phyloP scores from a whole-genome alignment of 2,797 vertebrate genomes.

The Arrhamphus sclerolepis region DNA sequence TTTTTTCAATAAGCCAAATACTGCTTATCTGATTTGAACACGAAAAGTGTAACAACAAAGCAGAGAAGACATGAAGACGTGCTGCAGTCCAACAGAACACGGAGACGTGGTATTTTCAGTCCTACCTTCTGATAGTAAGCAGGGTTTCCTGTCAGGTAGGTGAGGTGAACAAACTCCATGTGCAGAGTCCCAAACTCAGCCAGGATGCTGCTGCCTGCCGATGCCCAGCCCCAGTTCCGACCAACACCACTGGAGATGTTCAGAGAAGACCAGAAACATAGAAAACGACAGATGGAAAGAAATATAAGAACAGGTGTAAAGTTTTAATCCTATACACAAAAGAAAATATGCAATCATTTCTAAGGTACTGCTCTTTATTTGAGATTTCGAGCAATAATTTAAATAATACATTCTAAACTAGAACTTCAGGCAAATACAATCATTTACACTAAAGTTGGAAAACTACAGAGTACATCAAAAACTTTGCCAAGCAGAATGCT shows the following conservation, averaged over 20 bases:
- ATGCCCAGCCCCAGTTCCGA: conserved; percentile 99
- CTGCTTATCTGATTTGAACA: neutral
- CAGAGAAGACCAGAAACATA: neutral
- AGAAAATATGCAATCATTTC: too few relatives aligned
- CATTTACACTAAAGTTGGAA: too few relatives aligned
- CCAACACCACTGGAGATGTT: conserved; percentile 87
- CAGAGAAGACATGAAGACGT: neutral
- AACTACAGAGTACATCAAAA: too few relatives aligned
- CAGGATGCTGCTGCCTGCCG: conserved; percentile 96
- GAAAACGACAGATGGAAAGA: too few relatives aligned
- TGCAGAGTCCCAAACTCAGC: conserved; percentile 98
- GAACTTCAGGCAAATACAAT: too few relatives aligned
- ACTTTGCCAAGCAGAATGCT: too few relatives aligned
- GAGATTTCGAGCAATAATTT: too few relatives aligned
- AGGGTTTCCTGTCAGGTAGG: conserved; percentile 95
- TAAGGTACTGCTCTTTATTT: too few relatives aligned
- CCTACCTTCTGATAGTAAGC: conserved; percentile 94
- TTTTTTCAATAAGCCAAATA: neutral
- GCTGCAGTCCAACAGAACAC: neutral
- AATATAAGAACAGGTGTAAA: neutral
- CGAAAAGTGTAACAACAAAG: neutral
- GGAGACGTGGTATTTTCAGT: rapidly evolving
- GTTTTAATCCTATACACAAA: neutral
- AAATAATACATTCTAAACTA: too few relatives aligned
- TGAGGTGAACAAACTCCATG: conserved; percentile 98